Evolutionary conservation across 2,888 invertebrate genomes (phyloP).

Genomic region (Yponomeuta sedellus): DNA sequence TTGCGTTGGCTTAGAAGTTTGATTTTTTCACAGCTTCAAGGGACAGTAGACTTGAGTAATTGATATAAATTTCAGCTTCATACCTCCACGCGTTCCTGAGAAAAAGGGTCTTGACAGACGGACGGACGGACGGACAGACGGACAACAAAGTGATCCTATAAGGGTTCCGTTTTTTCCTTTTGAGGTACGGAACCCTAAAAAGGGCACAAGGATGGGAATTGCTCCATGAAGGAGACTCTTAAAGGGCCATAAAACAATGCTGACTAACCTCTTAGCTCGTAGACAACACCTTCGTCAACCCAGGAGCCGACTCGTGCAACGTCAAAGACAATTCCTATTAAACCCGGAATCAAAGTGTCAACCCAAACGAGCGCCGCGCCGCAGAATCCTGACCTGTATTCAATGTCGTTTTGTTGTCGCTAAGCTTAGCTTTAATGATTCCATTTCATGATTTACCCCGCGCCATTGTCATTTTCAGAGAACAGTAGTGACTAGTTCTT

Average conservation of each 20-base stretch:
- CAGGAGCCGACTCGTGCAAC: slow-evolving; percentile 1
- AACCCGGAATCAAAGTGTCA: slow-evolving; percentile 36
- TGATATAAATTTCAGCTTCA: too few relatives aligned
- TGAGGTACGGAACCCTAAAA: too few relatives aligned
- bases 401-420: background rate
- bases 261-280: background rate
- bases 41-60: too few relatives aligned
- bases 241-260: background rate
- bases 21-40: too few relatives aligned
- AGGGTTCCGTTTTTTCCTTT: too few relatives aligned
- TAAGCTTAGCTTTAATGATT: background rate
- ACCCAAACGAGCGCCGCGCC: slow-evolving; percentile 30
- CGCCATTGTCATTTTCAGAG: background rate
- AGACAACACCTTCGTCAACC: slow-evolving; percentile 6
- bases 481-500: background rate
- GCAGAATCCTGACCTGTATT: slow-evolving; percentile 17
- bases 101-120: too few relatives aligned
- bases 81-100: too few relatives aligned
- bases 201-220: too few relatives aligned
- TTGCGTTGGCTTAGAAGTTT: too few relatives aligned
- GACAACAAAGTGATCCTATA: too few relatives aligned
- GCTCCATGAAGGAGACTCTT: too few relatives aligned
- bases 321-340: slow-evolving; percentile 6
- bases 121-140: too few relatives aligned
- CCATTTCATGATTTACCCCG: background rate